Evolutionary conservation across 2,797 vertebrate genomes (phyloP).

Genomic region (Eulemur mongoz): DNA sequence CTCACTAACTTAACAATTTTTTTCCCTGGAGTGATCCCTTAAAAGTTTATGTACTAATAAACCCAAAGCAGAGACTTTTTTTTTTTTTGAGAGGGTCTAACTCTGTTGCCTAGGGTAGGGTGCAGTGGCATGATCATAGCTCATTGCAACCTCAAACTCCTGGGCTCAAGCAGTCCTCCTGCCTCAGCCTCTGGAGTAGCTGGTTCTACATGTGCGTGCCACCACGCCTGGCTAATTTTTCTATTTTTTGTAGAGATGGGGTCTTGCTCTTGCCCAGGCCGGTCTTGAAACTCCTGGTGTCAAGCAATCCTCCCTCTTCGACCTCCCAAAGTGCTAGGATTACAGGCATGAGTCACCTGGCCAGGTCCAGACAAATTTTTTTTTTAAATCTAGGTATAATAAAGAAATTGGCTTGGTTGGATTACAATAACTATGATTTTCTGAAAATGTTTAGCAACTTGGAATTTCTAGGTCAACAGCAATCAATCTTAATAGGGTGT

Average conservation of each 20-base stretch:
- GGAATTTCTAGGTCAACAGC: background rate
- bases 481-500: background rate
- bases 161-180: background rate
- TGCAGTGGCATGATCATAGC: background rate
- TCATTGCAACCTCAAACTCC: background rate
- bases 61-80: background rate
- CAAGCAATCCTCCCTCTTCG: background rate
- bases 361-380: background rate
- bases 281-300: background rate
- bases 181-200: background rate
- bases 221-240: background rate
- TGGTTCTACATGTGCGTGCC: background rate
- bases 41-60: background rate
- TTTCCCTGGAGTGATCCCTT: background rate
- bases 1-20: background rate
- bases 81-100: background rate
- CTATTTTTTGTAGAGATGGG: background rate
- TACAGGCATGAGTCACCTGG: background rate
- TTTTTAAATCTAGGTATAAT: background rate
- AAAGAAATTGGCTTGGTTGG: background rate
- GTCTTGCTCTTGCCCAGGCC: background rate
- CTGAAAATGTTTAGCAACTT: background rate
- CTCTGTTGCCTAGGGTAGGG: background rate
- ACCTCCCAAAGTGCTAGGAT: background rate
- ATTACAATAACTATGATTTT: background rate